phyloP scores from a whole-genome alignment of 2,113 vertebrate species.

The Bos indicus region DNA sequence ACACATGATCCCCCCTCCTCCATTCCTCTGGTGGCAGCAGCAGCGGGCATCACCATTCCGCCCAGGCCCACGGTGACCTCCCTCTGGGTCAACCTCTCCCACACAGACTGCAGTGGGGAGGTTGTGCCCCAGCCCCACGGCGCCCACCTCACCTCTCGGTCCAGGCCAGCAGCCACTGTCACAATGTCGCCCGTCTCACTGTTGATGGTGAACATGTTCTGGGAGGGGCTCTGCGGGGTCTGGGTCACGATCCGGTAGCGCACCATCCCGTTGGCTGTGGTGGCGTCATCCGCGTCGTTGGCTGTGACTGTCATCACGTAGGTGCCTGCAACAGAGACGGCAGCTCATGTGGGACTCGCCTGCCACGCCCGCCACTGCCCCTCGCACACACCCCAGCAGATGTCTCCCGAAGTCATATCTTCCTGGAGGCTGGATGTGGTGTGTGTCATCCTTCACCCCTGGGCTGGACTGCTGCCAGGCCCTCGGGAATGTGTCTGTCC shows the following conservation, averaged over 20 bases:
- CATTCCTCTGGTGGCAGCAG: background rate
- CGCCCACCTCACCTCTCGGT: slow-evolving; percentile 89
- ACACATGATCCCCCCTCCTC: background rate
- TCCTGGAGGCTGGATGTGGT: fast-evolving
- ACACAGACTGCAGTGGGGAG: background rate
- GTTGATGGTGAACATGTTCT: slow-evolving; percentile 98
- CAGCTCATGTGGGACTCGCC: fast-evolving
- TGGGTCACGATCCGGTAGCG: slow-evolving; percentile 94
- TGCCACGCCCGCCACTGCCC: fast-evolving
- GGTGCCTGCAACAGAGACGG: slow-evolving; percentile 81
- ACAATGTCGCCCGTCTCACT: slow-evolving; percentile 95
- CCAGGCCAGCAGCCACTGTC: slow-evolving; percentile 94
- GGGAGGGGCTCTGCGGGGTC: slow-evolving; percentile 93
- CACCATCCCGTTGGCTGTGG: slow-evolving; percentile 96
- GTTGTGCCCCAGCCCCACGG: fast-evolving
- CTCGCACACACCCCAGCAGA: fast-evolving
- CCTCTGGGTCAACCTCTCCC: background rate
- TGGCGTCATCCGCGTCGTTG: slow-evolving; percentile 92
- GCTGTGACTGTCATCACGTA: slow-evolving; percentile 96
- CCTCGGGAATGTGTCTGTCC: background rate
- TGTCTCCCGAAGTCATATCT: fast-evolving
- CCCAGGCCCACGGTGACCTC: fast-evolving
- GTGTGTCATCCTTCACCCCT: fast-evolving
- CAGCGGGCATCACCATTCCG: fast-evolving
- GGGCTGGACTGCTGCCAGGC: background rate